Percentiles rank a stretch among this genome's conserved stretches.
These are phyloP conservation scores for Lipophrys pholis DNA, from an alignment of 2,113 vertebrate species.

Conservation along the genomic window DNA sequence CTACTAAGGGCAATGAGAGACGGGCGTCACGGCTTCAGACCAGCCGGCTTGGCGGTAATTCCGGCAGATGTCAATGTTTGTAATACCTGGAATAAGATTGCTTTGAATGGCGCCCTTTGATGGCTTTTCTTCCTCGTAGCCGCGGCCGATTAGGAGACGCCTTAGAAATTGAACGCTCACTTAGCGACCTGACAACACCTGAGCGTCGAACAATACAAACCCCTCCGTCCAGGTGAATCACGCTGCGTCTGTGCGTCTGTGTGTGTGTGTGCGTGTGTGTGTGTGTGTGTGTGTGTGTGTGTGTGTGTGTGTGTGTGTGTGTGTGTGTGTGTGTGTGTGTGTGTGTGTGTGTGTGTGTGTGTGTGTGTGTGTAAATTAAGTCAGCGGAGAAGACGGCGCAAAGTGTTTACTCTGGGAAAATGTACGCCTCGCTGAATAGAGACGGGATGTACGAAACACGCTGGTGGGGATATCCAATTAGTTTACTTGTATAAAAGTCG, in stretches of 20 bases:
- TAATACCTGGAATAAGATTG: constrained; percentile 52
- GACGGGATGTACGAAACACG: not conserved
- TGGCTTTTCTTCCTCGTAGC: constrained; percentile 40
- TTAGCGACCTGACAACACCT: too few species aligned
- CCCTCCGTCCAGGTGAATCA: too few species aligned
- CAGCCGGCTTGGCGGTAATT: constrained; percentile 23
- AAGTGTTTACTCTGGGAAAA: not conserved
- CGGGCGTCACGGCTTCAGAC: constrained; percentile 39
- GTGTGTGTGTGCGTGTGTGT: too few species aligned
- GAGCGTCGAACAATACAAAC: too few species aligned
- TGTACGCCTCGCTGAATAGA: not conserved
- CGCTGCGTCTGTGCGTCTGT: too few species aligned
- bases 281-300: too few species aligned
- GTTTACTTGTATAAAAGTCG: too few species aligned
- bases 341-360: too few species aligned
- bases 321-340: too few species aligned
- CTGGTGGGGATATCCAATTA: too few species aligned
- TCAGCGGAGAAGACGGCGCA: too few species aligned
- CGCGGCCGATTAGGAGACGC: constrained; percentile 52
- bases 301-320: too few species aligned
- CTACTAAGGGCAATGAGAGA: constrained; percentile 38
- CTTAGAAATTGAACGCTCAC: constrained; percentile 23
- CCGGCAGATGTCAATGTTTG: constrained; percentile 48
- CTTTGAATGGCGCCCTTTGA: constrained; percentile 56
- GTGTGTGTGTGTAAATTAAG: not conserved